phyloP scores from a whole-genome alignment of 1,140 invertebrate genomes.

The Nasonia vitripennis region DNA sequence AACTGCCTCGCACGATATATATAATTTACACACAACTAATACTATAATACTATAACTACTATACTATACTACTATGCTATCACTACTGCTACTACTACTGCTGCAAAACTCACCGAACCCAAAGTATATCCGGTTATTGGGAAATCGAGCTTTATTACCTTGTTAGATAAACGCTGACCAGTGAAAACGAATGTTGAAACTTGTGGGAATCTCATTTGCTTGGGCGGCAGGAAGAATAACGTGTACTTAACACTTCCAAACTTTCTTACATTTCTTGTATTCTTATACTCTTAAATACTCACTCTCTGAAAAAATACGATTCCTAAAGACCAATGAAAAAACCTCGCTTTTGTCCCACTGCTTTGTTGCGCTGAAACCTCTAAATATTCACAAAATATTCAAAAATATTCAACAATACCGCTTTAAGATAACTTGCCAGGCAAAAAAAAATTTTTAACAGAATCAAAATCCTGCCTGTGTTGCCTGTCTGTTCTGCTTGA shows the following conservation, averaged over 20 bases:
- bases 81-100: constrained; percentile 34
- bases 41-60: not conserved
- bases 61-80: not conserved
- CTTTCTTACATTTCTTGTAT: not conserved
- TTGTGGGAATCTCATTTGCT: constrained; percentile 4
- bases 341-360: constrained; percentile 24
- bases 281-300: not conserved
- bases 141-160: not conserved
- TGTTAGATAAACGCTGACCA: not conserved
- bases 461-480: constrained; percentile 30
- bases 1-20: constrained; percentile 12
- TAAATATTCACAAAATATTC: not conserved
- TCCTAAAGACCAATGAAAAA: not conserved
- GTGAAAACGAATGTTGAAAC: constrained; percentile 1
- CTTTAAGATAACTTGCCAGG: not conserved
- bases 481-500: constrained; percentile 48
- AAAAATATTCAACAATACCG: not conserved
- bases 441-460: not conserved
- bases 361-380: not conserved
- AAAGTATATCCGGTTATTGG: not conserved
- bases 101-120: not conserved
- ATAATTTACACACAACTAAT: constrained; percentile 10
- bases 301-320: not conserved
- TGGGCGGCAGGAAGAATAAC: not conserved
- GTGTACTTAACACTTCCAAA: constrained; percentile 39